Base-by-base conservation (phyloP, 2,797 vertebrate species). In the Pseudochromis fuscus region DNA sequence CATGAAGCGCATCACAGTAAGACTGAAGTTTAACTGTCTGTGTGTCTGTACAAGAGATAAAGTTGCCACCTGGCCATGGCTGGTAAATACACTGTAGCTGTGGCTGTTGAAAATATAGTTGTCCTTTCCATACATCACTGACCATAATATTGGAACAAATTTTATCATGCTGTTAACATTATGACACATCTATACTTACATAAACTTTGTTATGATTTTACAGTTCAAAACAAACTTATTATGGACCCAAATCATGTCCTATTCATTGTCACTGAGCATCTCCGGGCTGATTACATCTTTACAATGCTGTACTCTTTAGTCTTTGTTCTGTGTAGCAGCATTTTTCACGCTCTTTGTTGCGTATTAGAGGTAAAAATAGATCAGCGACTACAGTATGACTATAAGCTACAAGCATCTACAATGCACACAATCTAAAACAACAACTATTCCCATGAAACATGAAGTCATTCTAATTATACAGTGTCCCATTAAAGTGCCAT, bases 1-100 rank as follows among this genome's bases (percentile, higher is more conserved):
- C 89, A 99, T 98, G 97, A 99, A 97, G 95, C 96, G 96, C 87
- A 94, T 99, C 92, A 98, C 97, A 81, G 98, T 99, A 94, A 96
- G 96, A 42, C 44, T 38, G 2, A 33, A 0, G 9, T 64, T 55
- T 30, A 10, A 51, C n/a, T 18, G 6, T 77, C 0, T 67, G 25
- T 72, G 46, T 75, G 44, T 81, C 16, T 58, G 33, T 52, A 24
- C 24, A 28, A 33, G 21, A 38, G 21, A 4, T 42, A 45, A 57
- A 58, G 23, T 48, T 45, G 0, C 9, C 12, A 45, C 51, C 45
- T 21, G 30, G 11, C 19, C 51, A 61, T 55, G n/a, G 16, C 21
- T 67, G 42, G 13, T 18, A 4, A 42, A 28, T 38, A 4, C n/a
- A n/a, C n/a, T n/a, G n/a, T 28, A 35, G 9, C 60, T 49, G 1